phyloP scores from a whole-genome alignment of 1,140 invertebrate genomes.

The Anadara kagoshimensis region DNA sequence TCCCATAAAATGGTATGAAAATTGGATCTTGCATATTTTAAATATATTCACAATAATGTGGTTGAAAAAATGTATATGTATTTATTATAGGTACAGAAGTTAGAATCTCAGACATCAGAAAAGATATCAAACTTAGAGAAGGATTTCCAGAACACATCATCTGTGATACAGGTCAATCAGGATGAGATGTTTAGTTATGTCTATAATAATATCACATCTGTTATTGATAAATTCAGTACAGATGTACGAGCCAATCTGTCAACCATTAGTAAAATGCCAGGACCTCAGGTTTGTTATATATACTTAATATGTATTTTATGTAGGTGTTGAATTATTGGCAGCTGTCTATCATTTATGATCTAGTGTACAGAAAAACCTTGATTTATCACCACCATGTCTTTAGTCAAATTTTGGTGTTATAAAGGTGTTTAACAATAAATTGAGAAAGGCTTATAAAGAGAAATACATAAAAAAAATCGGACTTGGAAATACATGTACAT shows the following conservation, averaged over 20 bases:
- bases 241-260: constrained; percentile 25
- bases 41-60: not conserved
- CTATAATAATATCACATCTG: constrained; percentile 24
- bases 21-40: too few species aligned
- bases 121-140: constrained; percentile 4
- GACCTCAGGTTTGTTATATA: constrained; percentile 28
- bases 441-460: too few species aligned
- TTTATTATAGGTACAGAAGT: constrained; percentile 16
- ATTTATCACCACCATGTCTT: too few species aligned
- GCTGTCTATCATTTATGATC: too few species aligned
- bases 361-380: too few species aligned
- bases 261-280: constrained; percentile 36
- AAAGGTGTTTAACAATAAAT: too few species aligned
- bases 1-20: too few species aligned
- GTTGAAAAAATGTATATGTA: not conserved
- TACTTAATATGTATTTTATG: too few species aligned
- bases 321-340: too few species aligned
- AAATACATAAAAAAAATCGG: too few species aligned
- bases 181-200: constrained; percentile 11
- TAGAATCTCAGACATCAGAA: constrained; percentile 18
- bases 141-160: constrained; percentile 11
- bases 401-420: too few species aligned
- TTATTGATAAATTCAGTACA: constrained; percentile 12
- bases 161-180: not conserved
- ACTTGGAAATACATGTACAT: too few species aligned